Conservation (phyloP, 2,113 vertebrate genomes). For the Ia io region DNA sequence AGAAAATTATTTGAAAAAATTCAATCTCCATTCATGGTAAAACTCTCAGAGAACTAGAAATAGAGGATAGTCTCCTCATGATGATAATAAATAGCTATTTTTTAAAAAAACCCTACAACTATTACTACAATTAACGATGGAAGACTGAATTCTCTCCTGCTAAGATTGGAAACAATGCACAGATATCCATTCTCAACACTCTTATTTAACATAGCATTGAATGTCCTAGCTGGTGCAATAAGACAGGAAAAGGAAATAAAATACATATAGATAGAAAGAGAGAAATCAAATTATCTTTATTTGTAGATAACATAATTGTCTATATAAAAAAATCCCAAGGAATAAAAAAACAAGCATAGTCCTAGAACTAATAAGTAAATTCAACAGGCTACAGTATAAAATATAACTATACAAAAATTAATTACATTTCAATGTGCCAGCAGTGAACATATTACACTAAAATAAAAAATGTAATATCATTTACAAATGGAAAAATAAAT, state of each 20-base stretch:
- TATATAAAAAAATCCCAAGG: background rate
- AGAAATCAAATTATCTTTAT: background rate
- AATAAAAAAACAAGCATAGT: background rate
- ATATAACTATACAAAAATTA: background rate
- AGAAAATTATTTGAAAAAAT: background rate
- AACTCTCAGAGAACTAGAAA: background rate
- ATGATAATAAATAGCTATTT: background rate
- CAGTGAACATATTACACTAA: background rate
- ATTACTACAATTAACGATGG: background rate
- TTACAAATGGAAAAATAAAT: background rate
- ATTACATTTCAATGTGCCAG: background rate
- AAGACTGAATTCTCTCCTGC: background rate
- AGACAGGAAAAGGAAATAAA: background rate
- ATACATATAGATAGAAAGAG: background rate
- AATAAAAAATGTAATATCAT: background rate
- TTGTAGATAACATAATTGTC: background rate
- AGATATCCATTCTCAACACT: background rate
- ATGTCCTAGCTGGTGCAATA: background rate
- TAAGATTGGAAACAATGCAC: background rate
- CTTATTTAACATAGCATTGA: background rate
- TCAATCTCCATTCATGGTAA: background rate
- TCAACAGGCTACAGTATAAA: background rate
- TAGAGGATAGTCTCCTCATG: background rate
- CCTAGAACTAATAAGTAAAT: background rate
- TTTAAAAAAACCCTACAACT: background rate